A percentile compares a stretch with the other conserved stretches of the same genome.
Evolutionary conservation across 1,140 invertebrate species (phyloP).

Genomic region (Ostrea edulis): DNA sequence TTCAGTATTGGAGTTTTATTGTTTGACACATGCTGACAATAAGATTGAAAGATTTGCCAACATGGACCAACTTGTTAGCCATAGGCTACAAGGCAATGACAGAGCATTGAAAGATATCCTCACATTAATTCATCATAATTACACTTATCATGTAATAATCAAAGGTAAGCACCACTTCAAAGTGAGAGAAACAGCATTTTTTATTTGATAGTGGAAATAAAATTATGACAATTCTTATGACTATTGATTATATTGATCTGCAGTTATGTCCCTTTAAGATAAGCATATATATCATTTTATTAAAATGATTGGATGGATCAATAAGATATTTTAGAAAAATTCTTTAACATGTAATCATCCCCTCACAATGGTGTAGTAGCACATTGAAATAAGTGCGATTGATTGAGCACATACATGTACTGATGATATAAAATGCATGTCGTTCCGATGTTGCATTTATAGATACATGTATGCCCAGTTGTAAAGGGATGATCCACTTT

Average conservation of each 20-base stretch:
- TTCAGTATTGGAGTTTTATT: slow-evolving; percentile 28
- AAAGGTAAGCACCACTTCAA: slow-evolving; percentile 30
- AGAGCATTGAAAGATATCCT: slow-evolving; percentile 22
- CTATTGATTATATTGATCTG: slow-evolving; percentile 7
- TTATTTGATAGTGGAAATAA: slow-evolving; percentile 18
- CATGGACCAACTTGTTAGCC: slow-evolving; percentile 20
- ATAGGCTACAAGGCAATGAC: slow-evolving; percentile 29
- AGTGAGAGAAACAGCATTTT: slow-evolving; percentile 26
- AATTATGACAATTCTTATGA: background rate
- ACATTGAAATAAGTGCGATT: too few relatives aligned
- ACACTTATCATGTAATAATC: slow-evolving; percentile 39
- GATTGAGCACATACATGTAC: too few relatives aligned
- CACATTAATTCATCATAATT: slow-evolving; percentile 36
- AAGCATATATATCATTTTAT: background rate
- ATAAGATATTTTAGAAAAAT: background rate
- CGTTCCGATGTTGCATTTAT: too few relatives aligned
- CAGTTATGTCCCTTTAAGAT: slow-evolving; percentile 27
- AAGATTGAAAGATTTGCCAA: slow-evolving; percentile 28
- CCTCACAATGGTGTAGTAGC: too few relatives aligned
- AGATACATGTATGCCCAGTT: too few relatives aligned
- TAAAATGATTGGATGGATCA: background rate
- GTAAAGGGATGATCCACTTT: too few relatives aligned
- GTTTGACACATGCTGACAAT: slow-evolving; percentile 34
- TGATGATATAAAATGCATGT: too few relatives aligned
- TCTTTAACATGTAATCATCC: too few relatives aligned